Evolutionary conservation across 2,113 vertebrate species (phyloP).

Genomic region (Elaphurus davidianus): DNA sequence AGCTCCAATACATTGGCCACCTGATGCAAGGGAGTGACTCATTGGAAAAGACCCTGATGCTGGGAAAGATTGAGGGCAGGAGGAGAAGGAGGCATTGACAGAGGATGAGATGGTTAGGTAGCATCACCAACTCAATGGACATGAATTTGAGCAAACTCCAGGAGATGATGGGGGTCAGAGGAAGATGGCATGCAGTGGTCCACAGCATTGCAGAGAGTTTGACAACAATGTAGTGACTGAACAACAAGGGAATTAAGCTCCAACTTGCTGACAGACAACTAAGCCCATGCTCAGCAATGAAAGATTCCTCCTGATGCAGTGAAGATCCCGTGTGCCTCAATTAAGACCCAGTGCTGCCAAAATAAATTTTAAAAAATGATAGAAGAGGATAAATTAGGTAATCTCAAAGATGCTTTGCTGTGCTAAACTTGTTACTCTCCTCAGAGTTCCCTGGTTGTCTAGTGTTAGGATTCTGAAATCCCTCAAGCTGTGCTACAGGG

Average conservation of each 20-base stretch:
- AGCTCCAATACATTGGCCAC: neutral
- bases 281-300: neutral
- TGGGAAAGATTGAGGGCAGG: neutral
- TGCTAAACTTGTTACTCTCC: neutral
- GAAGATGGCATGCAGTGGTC: neutral
- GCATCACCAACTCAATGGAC: rapidly evolving
- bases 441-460: neutral
- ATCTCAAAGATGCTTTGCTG: conserved; percentile 5
- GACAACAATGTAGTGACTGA: rapidly evolving
- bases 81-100: neutral
- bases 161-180: neutral
- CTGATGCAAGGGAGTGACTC: neutral
- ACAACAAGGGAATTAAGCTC: neutral
- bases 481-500: neutral
- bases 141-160: neutral
- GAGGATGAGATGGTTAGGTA: neutral
- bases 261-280: neutral
- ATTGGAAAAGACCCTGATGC: neutral
- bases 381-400: neutral
- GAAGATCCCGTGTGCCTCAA: neutral
- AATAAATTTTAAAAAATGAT: neutral
- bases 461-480: neutral
- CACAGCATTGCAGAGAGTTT: neutral
- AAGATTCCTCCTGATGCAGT: neutral
- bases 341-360: neutral